These are phyloP conservation scores for Heptranchias perlo DNA, from an alignment of 2,113 vertebrate species.

Conservation along the genomic window DNA sequence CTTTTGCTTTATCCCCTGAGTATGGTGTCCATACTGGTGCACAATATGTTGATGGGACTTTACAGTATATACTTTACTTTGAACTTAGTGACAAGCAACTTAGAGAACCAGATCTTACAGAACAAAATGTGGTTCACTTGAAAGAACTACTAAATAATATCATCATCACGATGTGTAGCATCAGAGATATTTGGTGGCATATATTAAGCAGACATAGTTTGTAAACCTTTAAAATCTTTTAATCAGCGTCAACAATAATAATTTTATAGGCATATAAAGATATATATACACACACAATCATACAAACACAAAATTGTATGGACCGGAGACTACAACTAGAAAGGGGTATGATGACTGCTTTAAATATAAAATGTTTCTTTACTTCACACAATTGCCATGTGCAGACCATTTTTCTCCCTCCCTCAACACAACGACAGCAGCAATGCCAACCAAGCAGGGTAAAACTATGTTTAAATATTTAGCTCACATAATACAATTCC, in stretches of 20 bases:
- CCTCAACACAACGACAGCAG: not conserved
- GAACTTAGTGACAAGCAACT: not conserved
- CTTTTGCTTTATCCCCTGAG: not conserved
- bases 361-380: not conserved
- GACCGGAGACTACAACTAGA: not conserved
- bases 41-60: not conserved
- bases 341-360: not conserved
- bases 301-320: not conserved
- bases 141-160: not conserved
- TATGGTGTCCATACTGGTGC: not conserved
- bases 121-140: not conserved
- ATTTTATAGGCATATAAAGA: not conserved
- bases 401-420: not conserved
- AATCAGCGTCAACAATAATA: not conserved
- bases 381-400: not conserved
- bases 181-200: not conserved
- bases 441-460: not conserved
- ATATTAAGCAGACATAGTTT: not conserved
- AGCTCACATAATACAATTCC: not conserved
- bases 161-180: not conserved
- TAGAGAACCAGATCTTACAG: not conserved
- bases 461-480: not conserved
- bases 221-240: not conserved
- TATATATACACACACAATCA: not conserved
- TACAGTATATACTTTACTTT: not conserved